Evolutionary conservation across 1,140 invertebrate species (phyloP).

Genomic region (Antheraea pernyi): DNA sequence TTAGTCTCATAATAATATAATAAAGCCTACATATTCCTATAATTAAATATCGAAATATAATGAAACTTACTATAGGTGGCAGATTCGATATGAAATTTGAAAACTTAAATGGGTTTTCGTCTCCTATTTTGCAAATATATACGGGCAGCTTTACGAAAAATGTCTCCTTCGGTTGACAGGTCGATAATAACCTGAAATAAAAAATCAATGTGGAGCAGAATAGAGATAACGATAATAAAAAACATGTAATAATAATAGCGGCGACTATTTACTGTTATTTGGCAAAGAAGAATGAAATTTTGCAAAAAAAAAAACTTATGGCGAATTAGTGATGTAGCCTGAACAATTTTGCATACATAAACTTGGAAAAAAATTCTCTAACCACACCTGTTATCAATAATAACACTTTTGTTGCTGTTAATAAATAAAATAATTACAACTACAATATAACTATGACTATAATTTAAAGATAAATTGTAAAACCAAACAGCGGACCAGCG

Average conservation of each 20-base stretch:
- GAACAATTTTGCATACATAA: slow-evolving; percentile 13
- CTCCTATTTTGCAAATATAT: slow-evolving; percentile 78
- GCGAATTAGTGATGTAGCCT: slow-evolving; percentile 1
- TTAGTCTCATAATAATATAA: background rate
- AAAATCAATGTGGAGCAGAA: slow-evolving; percentile 69
- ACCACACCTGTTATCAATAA: slow-evolving; percentile 5
- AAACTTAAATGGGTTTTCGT: slow-evolving; percentile 78
- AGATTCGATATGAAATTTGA: slow-evolving; percentile 78
- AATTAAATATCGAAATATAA: slow-evolving; percentile 4
- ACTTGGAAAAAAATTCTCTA: background rate
- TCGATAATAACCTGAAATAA: slow-evolving; percentile 78
- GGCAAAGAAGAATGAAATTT: slow-evolving; percentile 17
- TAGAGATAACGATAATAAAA: slow-evolving; percentile 12
- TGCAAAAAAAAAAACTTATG: slow-evolving; percentile 17
- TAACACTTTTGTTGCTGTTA: background rate
- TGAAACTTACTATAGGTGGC: slow-evolving; percentile 73
- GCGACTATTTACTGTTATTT: background rate
- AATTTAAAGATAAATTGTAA: slow-evolving; percentile 46
- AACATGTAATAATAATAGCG: background rate
- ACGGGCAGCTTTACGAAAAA: slow-evolving; percentile 69
- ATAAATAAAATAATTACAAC: slow-evolving; percentile 18
- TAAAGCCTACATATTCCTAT: background rate
- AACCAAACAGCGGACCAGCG: slow-evolving; percentile 66
- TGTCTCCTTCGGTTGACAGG: slow-evolving; percentile 70
- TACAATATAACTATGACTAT: slow-evolving; percentile 39